Base-by-base conservation (phyloP, 2,113 vertebrate species). In the Ptilonorhynchus violaceus region DNA sequence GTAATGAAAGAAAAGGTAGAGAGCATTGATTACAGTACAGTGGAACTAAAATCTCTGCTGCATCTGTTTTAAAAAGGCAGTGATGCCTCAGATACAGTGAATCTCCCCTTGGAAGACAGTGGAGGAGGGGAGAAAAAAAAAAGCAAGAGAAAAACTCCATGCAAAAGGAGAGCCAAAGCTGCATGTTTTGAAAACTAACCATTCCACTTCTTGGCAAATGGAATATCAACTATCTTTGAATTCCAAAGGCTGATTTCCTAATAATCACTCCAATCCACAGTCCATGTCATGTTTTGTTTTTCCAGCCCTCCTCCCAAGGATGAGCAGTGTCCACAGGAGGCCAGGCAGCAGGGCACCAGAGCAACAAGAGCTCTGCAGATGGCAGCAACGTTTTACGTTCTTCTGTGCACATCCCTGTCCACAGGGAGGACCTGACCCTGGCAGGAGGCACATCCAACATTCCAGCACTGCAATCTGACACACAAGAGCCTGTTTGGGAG, bases 351-450 rank as follows among this genome's bases (percentile, higher is more conserved):
- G 58, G 52, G 20, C 77, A 60, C 62, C 59, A 68, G 44, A 79
- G 64, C 74, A 60, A 16, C 35, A 13, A 46, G 70, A 73, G 73
- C 41, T 92, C 89, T 94, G 92, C 93, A 95, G 94, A 85, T 58
- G 93, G 94, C 92, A 92, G 88, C 85, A 96, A 88, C 23, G 59
- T 23, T 94, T 96, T 95, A 44, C 2, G 2, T 50, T 87, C 82
- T 50, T 55, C 68, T 68, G 15, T 42, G 49, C 83, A 82, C 58
- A 31, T 5, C 78, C 82, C 85, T 66, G 39, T 44, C 88, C 17
- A 3, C 11, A 8, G 1, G 19, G 69, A 89, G n/a, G 56, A 50
- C 69, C 52, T 62, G 69, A 22, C 35, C 70, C 66, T 56, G 70
- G 78, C n/a, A 83, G 77, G 82, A 89, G 59, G 50, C 31, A 47